A percentile compares a stretch with the other conserved stretches of the same genome.
phyloP scores from a whole-genome alignment of 1,140 invertebrate genomes.

The Drosophila repleta region DNA sequence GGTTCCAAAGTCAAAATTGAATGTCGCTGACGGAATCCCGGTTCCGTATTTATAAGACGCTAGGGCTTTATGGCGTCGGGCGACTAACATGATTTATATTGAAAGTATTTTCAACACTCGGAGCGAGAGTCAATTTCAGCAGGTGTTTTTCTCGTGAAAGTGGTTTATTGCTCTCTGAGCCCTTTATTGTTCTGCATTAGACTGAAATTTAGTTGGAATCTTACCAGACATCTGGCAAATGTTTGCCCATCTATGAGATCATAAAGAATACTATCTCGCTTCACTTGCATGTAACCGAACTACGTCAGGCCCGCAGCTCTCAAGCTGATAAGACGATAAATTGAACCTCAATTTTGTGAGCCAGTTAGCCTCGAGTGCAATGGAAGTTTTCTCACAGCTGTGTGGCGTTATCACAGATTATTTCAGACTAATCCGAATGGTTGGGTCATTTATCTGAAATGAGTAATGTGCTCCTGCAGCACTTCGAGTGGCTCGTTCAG shows the following conservation, averaged over 20 bases:
- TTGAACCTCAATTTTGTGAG: conserved; percentile 6
- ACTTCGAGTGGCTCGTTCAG: background rate
- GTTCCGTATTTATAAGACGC: conserved; percentile 41
- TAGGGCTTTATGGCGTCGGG: conserved; percentile 11
- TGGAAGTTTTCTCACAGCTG: conserved; percentile 46
- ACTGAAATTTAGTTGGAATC: conserved; percentile 61
- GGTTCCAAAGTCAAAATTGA: conserved; percentile 25
- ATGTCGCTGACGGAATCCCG: conserved; percentile 23
- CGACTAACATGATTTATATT: conserved; percentile 28
- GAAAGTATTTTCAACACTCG: conserved; percentile 42
- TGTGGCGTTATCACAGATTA: conserved; percentile 9
- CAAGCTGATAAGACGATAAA: conserved; percentile 25
- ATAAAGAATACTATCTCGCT: conserved; percentile 42
- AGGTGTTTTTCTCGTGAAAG: conserved; percentile 59
- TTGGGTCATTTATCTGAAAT: conserved; percentile 43
- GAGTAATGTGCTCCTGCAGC: conserved; percentile 29
- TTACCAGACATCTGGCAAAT: conserved; percentile 61
- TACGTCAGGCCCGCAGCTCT: conserved; percentile 17
- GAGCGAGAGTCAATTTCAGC: conserved; percentile 27
- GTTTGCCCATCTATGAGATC: conserved; percentile 60
- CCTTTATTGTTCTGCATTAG: conserved; percentile 41
- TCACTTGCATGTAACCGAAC: conserved; percentile 17
- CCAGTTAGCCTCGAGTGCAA: background rate
- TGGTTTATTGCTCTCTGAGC: conserved; percentile 20
- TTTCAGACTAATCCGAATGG: conserved; percentile 36